phyloP scores from a whole-genome alignment of 30 jellyfish, hydroid and myxozoan genomes.

The Phacellophora camtschatica region DNA sequence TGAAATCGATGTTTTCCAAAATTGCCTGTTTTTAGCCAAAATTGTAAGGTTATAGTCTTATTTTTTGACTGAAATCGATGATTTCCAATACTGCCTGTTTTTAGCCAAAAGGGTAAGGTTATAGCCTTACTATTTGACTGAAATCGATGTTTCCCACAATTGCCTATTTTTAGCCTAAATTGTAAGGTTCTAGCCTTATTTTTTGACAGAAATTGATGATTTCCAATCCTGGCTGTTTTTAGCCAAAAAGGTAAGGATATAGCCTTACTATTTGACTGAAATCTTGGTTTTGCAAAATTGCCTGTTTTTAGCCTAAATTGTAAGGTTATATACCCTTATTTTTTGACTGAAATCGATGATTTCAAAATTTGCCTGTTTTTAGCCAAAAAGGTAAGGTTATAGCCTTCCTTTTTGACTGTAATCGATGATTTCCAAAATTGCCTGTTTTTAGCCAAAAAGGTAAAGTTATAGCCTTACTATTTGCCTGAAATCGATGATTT shows the following conservation, averaged over 20 bases:
- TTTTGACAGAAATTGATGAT: background rate
- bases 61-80: background rate
- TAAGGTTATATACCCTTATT: background rate
- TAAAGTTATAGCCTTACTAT: too few species aligned
- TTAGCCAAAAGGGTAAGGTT: background rate
- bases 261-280: background rate
- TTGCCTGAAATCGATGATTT: too few species aligned
- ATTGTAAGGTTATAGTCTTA: background rate
- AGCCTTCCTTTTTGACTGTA: background rate
- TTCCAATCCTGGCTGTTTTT: background rate
- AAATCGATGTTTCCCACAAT: background rate
- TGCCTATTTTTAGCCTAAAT: background rate
- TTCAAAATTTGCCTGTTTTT: background rate
- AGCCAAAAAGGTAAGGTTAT: background rate
- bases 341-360: background rate
- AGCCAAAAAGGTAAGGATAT: background rate
- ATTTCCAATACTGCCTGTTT: background rate
- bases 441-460: too few species aligned
- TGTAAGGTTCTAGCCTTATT: background rate
- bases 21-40: too few species aligned
- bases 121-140: background rate
- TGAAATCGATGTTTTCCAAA: background rate
- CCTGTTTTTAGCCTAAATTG: background rate
- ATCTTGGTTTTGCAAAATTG: background rate
- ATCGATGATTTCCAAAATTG: background rate